Evolutionary conservation across 23 tunicate species (phyloP).

Genomic region (Clavelina lepadiformis): DNA sequence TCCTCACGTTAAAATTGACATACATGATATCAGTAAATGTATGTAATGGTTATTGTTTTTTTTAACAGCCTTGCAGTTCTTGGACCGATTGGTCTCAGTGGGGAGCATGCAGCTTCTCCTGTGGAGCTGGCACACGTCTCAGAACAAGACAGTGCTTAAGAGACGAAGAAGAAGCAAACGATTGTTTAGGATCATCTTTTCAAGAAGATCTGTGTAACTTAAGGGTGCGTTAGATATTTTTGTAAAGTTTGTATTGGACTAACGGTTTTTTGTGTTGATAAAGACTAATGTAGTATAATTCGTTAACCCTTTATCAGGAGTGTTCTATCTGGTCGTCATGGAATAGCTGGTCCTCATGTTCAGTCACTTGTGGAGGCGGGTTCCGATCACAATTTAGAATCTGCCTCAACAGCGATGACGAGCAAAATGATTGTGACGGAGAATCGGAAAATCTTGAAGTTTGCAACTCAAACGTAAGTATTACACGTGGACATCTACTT

Average conservation of each 20-base stretch:
- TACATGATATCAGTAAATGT: too few species aligned
- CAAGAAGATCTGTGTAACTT: constrained; percentile 40
- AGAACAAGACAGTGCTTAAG: constrained; percentile 38
- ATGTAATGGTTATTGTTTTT: background rate
- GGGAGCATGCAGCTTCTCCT: constrained; percentile 45
- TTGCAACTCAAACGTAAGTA: constrained; percentile 28
- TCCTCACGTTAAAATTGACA: too few species aligned
- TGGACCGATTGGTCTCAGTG: constrained; percentile 73
- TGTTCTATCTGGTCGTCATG: constrained; percentile 67
- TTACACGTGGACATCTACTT: background rate
- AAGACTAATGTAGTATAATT: background rate
- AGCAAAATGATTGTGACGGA: constrained; percentile 21
- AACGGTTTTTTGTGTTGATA: background rate
- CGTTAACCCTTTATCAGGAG: constrained; percentile 6
- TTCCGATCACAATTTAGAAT: constrained; percentile 12
- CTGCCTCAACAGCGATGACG: constrained; percentile 28
- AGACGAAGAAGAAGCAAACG: constrained; percentile 30
- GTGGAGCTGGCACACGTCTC: constrained; percentile 53
- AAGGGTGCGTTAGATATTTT: constrained; percentile 17
- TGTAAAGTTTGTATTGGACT: background rate
- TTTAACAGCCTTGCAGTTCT: constrained; percentile 42
- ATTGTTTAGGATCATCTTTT: constrained; percentile 31
- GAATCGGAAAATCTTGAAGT: background rate
- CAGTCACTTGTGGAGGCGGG: constrained; percentile 69
- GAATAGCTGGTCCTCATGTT: constrained; percentile 62